These are phyloP conservation scores for Drosophila azteca DNA, from an alignment of 1,140 invertebrate genomes.

Conservation along the genomic window DNA sequence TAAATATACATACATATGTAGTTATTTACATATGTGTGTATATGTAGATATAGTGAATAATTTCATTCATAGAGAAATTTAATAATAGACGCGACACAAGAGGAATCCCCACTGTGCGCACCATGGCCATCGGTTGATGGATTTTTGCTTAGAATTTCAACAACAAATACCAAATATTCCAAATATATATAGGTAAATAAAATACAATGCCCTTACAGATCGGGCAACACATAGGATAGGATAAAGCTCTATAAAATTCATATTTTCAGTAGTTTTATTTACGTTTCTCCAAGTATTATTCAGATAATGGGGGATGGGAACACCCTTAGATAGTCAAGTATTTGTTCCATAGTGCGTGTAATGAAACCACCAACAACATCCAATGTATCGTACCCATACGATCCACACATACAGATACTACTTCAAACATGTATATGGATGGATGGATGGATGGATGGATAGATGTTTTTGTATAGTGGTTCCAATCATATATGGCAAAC, in stretches of 20 bases:
- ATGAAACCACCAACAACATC: constrained; percentile 8
- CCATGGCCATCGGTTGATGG: not conserved
- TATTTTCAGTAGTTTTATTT: too few species aligned
- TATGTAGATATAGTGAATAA: constrained; percentile 19
- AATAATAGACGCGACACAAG: constrained; percentile 48
- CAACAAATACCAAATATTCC: too few species aligned
- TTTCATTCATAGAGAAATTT: constrained; percentile 65
- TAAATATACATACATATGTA: constrained; percentile 3
- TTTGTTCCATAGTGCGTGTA: constrained; percentile 15
- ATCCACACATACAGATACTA: constrained; percentile 17
- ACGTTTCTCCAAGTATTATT: too few species aligned
- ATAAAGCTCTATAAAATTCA: too few species aligned
- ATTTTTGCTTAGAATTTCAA: too few species aligned
- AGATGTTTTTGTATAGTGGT: constrained; percentile 16
- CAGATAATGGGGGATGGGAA: too few species aligned
- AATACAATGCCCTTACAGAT: too few species aligned
- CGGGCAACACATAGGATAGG: too few species aligned
- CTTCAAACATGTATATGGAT: constrained; percentile 3
- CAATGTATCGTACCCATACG: not conserved
- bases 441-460: too few species aligned
- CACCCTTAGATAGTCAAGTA: not conserved
- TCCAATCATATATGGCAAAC: constrained; percentile 43
- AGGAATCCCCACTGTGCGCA: constrained; percentile 12
- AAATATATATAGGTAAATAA: too few species aligned
- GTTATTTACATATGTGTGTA: constrained; percentile 23